A percentile compares a stretch with the other conserved stretches of the same genome.
phyloP scores from a whole-genome alignment of 2,888 invertebrate species.

The Trachelus iudaicus region DNA sequence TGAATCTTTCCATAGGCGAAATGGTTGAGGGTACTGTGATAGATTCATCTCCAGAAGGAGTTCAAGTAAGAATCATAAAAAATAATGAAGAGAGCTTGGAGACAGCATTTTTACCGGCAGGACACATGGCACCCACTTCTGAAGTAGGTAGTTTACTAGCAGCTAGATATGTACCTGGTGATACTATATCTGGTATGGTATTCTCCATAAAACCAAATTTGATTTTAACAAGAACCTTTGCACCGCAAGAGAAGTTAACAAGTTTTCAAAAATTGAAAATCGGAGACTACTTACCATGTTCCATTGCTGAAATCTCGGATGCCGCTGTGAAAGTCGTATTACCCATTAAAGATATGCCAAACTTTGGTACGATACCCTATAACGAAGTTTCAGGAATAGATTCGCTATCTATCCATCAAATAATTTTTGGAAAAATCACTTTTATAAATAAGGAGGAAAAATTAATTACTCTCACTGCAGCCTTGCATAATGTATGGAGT shows the following conservation, averaged over 20 bases:
- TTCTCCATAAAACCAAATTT: conserved; percentile 48
- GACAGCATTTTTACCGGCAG: conserved; percentile 53
- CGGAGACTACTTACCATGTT: conserved; percentile 49
- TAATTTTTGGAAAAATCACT: conserved; percentile 47
- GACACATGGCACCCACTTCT: conserved; percentile 53
- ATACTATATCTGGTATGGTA: conserved; percentile 47
- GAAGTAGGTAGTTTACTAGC: conserved; percentile 48
- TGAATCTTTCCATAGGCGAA: conserved; percentile 43
- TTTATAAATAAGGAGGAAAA: conserved; percentile 36
- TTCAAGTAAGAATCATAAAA: conserved; percentile 43
- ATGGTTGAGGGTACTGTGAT: conserved; percentile 48
- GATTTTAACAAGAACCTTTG: conserved; percentile 47
- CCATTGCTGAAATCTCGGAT: conserved; percentile 39
- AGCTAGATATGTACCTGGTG: conserved; percentile 44
- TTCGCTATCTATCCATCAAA: conserved; percentile 39
- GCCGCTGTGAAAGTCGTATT: conserved; percentile 44
- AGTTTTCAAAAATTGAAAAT: conserved; percentile 39
- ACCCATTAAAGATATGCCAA: conserved; percentile 40
- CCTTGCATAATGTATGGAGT: conserved; percentile 42
- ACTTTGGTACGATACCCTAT: conserved; percentile 37
- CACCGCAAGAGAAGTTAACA: conserved; percentile 32
- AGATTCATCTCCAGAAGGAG: conserved; percentile 48
- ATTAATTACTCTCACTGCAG: conserved; percentile 41
- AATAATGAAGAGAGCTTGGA: conserved; percentile 17
- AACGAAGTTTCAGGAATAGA: conserved; percentile 31